Evolutionary conservation across 2,113 vertebrate species (phyloP).

Genomic region (Spea bombifrons): DNA sequence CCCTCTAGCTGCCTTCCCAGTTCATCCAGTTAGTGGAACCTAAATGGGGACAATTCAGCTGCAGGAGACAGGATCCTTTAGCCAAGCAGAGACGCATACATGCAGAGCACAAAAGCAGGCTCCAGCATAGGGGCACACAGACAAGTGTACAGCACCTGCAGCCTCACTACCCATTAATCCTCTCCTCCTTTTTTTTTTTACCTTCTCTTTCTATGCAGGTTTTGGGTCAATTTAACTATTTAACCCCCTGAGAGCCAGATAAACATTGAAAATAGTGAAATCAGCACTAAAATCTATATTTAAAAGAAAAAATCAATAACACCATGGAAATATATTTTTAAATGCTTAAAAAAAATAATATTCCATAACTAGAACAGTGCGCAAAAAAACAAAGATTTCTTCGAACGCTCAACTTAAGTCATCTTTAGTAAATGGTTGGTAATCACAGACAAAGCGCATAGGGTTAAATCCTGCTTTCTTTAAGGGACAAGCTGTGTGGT

Average conservation of each 20-base stretch:
- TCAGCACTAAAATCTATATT: too few relatives aligned
- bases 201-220: neutral
- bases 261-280: too few relatives aligned
- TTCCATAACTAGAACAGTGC: too few relatives aligned
- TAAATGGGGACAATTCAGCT: neutral
- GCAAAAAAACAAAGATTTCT: too few relatives aligned
- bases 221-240: slow-evolving; percentile 17
- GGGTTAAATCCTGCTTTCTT: neutral
- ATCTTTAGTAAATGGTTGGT: too few relatives aligned
- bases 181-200: neutral
- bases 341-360: too few relatives aligned
- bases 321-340: too few relatives aligned
- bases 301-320: too few relatives aligned
- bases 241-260: neutral
- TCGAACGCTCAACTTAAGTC: too few relatives aligned
- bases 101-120: slow-evolving; percentile 35
- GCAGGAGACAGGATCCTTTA: neutral
- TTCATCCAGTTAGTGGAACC: neutral
- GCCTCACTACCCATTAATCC: slow-evolving; percentile 32
- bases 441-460: neutral
- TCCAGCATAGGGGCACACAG: slow-evolving; percentile 11
- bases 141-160: slow-evolving; percentile 32
- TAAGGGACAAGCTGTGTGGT: neutral
- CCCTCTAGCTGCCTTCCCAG: neutral
- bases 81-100: slow-evolving; percentile 3